Evolutionary conservation across 2,888 invertebrate species (phyloP).

Genomic region (Stenolophus ochropezus): DNA sequence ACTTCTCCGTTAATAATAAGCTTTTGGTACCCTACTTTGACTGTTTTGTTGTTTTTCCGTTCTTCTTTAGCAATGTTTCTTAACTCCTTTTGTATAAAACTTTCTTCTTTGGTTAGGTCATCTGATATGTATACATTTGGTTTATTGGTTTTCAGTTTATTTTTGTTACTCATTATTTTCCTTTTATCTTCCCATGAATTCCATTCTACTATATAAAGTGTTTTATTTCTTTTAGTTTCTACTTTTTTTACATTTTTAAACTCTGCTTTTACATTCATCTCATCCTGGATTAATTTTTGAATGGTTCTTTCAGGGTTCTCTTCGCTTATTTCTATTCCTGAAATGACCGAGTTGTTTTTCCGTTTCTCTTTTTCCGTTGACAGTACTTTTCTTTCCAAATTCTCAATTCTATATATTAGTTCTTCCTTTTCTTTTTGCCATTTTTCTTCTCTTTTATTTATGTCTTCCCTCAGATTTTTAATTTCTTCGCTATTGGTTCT

Average conservation of each 20-base stretch:
- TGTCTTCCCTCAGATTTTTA: background rate
- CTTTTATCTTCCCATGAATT: background rate
- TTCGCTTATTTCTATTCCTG: background rate
- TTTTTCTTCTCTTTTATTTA: background rate
- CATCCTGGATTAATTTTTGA: background rate
- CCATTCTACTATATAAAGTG: background rate
- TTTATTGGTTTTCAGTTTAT: background rate
- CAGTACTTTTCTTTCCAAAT: background rate
- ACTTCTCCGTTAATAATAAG: background rate
- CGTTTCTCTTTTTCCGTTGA: background rate
- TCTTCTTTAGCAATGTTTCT: background rate
- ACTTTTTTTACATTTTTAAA: background rate
- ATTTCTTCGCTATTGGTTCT: background rate
- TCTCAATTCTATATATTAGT: background rate
- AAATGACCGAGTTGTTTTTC: background rate
- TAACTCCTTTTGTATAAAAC: background rate
- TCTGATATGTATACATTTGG: background rate
- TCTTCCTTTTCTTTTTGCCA: constrained; percentile 1
- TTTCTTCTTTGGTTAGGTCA: constrained; percentile 4
- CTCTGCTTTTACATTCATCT: background rate
- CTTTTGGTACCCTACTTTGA: constrained; percentile 7
- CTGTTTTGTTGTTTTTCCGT: background rate
- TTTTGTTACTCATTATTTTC: too few species aligned
- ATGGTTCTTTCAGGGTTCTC: background rate
- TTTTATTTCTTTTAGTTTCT: background rate